A percentile compares a stretch with the other conserved stretches of the same genome.
These are phyloP conservation scores for Contarinia nasturtii DNA, from an alignment of 1,140 invertebrate genomes.

Conservation along the genomic window DNA sequence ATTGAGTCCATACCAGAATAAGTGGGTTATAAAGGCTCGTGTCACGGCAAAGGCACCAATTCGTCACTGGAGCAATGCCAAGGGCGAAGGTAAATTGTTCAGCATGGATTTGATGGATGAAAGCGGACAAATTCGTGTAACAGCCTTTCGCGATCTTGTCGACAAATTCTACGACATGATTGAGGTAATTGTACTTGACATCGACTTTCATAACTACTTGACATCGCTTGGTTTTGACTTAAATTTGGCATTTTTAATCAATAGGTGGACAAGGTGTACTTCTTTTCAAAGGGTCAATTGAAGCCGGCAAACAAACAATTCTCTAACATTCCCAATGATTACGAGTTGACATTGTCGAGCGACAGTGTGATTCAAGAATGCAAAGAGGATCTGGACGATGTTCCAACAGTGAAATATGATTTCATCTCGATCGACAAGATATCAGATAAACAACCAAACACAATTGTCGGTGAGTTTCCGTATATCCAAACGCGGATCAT, in stretches of 20 bases:
- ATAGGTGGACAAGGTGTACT: conserved; percentile 74
- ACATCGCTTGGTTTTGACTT: neutral
- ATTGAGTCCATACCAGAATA: conserved; percentile 81
- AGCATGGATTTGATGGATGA: conserved; percentile 85
- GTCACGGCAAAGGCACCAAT: conserved; percentile 70
- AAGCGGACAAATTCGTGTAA: conserved; percentile 85
- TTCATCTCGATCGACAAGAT: conserved; percentile 66
- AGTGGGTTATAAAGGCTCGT: conserved; percentile 82
- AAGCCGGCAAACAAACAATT: conserved; percentile 90
- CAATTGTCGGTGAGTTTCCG: conserved; percentile 41
- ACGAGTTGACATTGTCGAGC: conserved; percentile 79
- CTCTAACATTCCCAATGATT: conserved; percentile 73
- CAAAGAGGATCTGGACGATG: conserved; percentile 35
- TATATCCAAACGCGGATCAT: too few species aligned
- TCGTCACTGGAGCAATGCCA: conserved; percentile 75
- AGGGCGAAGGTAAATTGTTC: conserved; percentile 86
- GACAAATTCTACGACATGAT: conserved; percentile 85
- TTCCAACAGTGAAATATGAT: conserved; percentile 68
- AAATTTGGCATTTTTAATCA: neutral
- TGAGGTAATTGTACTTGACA: conserved; percentile 36
- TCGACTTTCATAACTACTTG: conserved; percentile 1
- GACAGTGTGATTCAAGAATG: conserved; percentile 62
- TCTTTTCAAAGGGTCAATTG: conserved; percentile 56
- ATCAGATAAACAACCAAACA: conserved; percentile 40
- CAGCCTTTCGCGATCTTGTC: conserved; percentile 75